Evolutionary conservation across 64 coral and sea anemone genomes (phyloP).

Genomic region (Trachythela sp.): DNA sequence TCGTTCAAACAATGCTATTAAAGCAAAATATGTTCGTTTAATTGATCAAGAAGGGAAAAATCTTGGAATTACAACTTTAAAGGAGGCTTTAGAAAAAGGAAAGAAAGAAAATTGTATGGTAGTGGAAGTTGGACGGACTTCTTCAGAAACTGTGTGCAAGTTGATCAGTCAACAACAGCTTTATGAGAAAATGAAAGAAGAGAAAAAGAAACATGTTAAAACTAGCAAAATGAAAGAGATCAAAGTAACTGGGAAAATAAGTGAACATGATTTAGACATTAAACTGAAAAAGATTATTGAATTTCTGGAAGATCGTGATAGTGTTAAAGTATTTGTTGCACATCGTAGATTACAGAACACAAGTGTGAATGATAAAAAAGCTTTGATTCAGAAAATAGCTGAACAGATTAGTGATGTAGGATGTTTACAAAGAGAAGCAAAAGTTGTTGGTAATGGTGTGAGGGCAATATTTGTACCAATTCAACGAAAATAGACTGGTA

Average conservation of each 20-base stretch:
- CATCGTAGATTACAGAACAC: slow-evolving; percentile 8
- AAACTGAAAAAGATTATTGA: slow-evolving; percentile 1
- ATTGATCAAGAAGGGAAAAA: slow-evolving; percentile 23
- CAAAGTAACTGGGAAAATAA: not conserved
- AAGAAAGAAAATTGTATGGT: not conserved
- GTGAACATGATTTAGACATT: not conserved
- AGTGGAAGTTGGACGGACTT: not conserved
- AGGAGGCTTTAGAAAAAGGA: not conserved
- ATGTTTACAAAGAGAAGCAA: not conserved
- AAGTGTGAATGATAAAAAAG: not conserved
- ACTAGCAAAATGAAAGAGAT: not conserved
- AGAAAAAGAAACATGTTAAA: not conserved
- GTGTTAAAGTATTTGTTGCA: slow-evolving; percentile 9
- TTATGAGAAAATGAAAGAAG: not conserved
- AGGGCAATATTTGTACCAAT: not conserved
- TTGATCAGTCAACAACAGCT: not conserved
- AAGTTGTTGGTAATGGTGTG: slow-evolving; percentile 1
- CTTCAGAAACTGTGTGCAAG: slow-evolving; percentile 6
- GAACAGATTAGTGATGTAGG: not conserved
- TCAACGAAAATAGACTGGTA: not conserved
- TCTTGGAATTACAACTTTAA: not conserved
- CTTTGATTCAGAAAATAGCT: slow-evolving; percentile 11
- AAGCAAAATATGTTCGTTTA: not conserved
- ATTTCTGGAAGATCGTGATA: slow-evolving; percentile 1
- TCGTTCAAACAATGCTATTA: not conserved